Evolutionary conservation across 2,797 vertebrate genomes (phyloP).

Genomic region (Danio tinwini): DNA sequence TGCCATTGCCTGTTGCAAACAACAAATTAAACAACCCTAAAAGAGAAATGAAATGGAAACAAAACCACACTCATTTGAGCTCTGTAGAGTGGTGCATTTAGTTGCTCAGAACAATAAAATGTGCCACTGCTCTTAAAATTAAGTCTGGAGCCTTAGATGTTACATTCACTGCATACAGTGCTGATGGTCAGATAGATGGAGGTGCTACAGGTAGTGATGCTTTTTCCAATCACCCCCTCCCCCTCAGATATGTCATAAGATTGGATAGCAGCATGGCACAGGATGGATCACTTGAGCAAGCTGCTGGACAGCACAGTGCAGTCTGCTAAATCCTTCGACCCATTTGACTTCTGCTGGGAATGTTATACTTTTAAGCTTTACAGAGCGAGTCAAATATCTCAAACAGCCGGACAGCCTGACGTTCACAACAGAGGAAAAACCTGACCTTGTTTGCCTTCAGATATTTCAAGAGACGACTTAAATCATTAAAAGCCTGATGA

Average conservation of each 20-base stretch:
- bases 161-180: not conserved
- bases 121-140: too few relatives aligned
- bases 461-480: not conserved
- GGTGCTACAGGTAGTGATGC: conserved; percentile 2
- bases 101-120: too few relatives aligned
- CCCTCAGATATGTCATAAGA: conserved; percentile 4
- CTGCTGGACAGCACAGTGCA: not conserved
- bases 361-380: conserved; percentile 2
- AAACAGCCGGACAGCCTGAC: not conserved
- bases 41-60: too few relatives aligned
- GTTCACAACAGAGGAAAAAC: not conserved
- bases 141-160: too few relatives aligned
- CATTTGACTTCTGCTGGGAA: conserved; percentile 10
- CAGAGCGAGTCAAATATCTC: not conserved
- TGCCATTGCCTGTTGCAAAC: too few relatives aligned
- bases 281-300: conserved; percentile 15
- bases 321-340: conserved; percentile 1
- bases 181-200: not conserved
- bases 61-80: too few relatives aligned
- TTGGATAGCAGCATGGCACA: conserved; percentile 8
- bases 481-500: not conserved
- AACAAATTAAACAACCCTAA: too few relatives aligned
- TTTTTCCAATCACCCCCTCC: not conserved
- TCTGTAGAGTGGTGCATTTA: too few relatives aligned
- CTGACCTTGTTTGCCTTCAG: conserved; percentile 1